Percentiles rank a stretch among this genome's conserved stretches.
phyloP scores from a whole-genome alignment of 2,888 invertebrate species.

The Apamea monoglypha region DNA sequence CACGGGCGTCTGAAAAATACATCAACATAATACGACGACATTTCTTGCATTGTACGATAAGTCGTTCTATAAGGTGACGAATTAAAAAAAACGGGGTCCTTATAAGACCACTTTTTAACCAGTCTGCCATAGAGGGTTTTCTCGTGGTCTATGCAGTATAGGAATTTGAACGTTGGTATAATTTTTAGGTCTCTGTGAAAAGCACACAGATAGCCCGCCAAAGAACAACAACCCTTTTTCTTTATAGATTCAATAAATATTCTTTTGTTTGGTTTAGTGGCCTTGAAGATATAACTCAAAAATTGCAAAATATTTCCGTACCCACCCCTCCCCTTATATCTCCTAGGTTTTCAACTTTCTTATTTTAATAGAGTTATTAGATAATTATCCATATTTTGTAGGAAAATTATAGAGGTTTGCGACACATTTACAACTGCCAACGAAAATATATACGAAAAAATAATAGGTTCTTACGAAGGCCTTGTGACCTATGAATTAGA shows the following conservation, averaged over 20 bases:
- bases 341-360: neutral
- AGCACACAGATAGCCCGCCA: neutral
- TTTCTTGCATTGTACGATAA: neutral
- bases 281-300: neutral
- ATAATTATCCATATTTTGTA: neutral
- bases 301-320: neutral
- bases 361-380: neutral
- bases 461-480: too few relatives aligned
- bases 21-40: neutral
- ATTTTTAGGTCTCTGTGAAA: neutral
- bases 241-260: neutral
- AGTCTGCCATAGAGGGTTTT: neutral
- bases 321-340: neutral
- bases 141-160: neutral
- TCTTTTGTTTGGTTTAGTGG: neutral
- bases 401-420: neutral
- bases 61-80: neutral
- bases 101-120: neutral
- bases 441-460: neutral
- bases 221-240: neutral
- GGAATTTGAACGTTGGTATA: neutral
- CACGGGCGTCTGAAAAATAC: slow-evolving; percentile 33
- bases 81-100: neutral
- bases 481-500: too few relatives aligned
- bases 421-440: neutral